Conservation (phyloP, 2,797 vertebrate genomes). For the Meriones psammophilus region DNA sequence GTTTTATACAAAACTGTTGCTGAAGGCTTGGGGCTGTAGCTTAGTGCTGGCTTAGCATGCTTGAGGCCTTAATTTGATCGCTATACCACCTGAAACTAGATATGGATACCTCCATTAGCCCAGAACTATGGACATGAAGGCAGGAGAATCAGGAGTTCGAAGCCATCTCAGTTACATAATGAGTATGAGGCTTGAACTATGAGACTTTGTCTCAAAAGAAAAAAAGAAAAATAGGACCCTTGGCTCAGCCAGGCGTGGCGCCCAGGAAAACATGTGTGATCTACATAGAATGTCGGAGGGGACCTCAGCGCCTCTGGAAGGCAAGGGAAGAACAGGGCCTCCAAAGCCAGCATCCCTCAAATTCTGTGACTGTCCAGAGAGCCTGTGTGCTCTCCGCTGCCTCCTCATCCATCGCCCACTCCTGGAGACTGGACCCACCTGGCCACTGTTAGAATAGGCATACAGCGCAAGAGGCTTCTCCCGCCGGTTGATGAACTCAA, state of each 20-base stretch:
- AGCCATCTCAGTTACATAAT: background rate
- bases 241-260: background rate
- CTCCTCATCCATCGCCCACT: no score
- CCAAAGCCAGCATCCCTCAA: no score
- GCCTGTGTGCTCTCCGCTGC: background rate
- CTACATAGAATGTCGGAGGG: background rate
- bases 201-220: background rate
- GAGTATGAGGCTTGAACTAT: no score
- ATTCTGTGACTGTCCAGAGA: background rate
- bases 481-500: slow-evolving; percentile 89
- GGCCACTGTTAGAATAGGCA: slow-evolving; percentile 90
- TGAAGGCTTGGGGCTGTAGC: background rate
- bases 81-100: background rate
- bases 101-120: background rate
- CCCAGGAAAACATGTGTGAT: background rate
- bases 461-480: slow-evolving; percentile 93
- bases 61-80: background rate
- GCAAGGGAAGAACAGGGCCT: background rate
- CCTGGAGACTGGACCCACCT: slow-evolving; percentile 78
- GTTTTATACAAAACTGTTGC: background rate
- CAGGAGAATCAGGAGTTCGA: background rate
- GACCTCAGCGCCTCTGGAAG: background rate
- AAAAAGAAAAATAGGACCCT: no score
- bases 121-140: background rate
- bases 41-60: background rate